Base-by-base conservation (phyloP, 2,797 vertebrate species). In the Halcyon leucocephala region DNA sequence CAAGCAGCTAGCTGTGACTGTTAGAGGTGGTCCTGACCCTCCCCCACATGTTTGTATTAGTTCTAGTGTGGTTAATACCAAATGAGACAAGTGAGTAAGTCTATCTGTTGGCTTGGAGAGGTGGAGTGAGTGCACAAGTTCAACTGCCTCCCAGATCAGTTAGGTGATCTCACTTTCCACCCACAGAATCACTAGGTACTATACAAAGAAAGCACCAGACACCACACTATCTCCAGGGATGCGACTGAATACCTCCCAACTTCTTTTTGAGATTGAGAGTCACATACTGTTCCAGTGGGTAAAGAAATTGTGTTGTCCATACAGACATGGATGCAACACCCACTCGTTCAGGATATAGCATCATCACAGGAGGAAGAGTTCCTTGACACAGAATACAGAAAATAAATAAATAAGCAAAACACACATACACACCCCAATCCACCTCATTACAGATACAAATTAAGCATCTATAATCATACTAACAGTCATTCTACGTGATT, bases 201-300 rank as follows among this genome's bases (percentile, higher is more conserved):
- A 39, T 7, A 66, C 14, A 65, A 72, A 85, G 64, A 41, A 65
- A 28, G 51, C 46, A 85, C 16, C 42, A 85, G 51, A 57, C n/a
- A 54, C 29, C 35, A 77, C 29, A 85, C 3, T 19, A 90, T 14
- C 39, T 55, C 26, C 67, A 87, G 41, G 24, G 39, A 73, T 28
- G 35, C 28, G 69, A 29, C 11, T 14, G 14, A 79, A 42, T 37
- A 69, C 37, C 41, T 76, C 7, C 29, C 21, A 25, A 28, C 17
- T 84, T 44, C 84, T 65, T 37, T 41, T 65, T 35, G 51, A 73
- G 37, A 14, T 4, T 54, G 8, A 81, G 21, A 55, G 7, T 21
- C 55, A 66, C 0, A 0, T 18, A 52, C 12, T 67, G 12, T 57
- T 84, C 35, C 35, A 52, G 17, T 2, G 5, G 6, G 6, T 28